Percentiles rank a stretch among this genome's conserved stretches.
These are phyloP conservation scores for Drosophila buzzatii DNA, from an alignment of 2,888 invertebrate genomes.

Conservation along the genomic window DNA sequence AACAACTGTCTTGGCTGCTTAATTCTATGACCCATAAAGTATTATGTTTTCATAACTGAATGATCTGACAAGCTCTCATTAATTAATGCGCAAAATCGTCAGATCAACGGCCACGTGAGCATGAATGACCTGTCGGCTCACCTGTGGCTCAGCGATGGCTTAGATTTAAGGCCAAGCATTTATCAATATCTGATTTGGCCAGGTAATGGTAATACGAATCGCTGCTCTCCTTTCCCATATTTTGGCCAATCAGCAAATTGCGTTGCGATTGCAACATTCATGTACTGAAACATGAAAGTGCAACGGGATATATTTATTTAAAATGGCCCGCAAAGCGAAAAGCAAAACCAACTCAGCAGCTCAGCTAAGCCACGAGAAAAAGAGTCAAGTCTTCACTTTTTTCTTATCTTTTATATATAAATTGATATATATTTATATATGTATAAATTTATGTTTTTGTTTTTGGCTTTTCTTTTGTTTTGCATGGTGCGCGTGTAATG, in stretches of 20 bases:
- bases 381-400: slow-evolving; percentile 52
- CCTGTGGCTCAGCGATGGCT: slow-evolving; percentile 14
- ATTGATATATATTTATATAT: background rate
- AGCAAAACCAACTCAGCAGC: slow-evolving; percentile 26
- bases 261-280: slow-evolving; percentile 48
- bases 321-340: slow-evolving; percentile 25
- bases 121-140: slow-evolving; percentile 23
- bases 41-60: background rate
- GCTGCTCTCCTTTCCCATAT: slow-evolving; percentile 16
- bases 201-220: slow-evolving; percentile 22
- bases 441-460: background rate
- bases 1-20: background rate
- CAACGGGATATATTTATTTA: slow-evolving; percentile 30
- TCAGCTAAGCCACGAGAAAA: slow-evolving; percentile 12
- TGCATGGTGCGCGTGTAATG: slow-evolving; percentile 54
- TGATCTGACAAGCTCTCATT: slow-evolving; percentile 44
- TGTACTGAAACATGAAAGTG: slow-evolving; percentile 34
- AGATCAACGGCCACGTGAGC: slow-evolving; percentile 56
- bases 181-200: slow-evolving; percentile 1
- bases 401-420: slow-evolving; percentile 6
- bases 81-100: slow-evolving; percentile 64
- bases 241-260: slow-evolving; percentile 45
- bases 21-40: background rate
- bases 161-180: slow-evolving; percentile 12
- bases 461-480: slow-evolving; percentile 32